phyloP scores from a whole-genome alignment of 2,113 vertebrate species.

The Eudyptes chrysolophus region DNA sequence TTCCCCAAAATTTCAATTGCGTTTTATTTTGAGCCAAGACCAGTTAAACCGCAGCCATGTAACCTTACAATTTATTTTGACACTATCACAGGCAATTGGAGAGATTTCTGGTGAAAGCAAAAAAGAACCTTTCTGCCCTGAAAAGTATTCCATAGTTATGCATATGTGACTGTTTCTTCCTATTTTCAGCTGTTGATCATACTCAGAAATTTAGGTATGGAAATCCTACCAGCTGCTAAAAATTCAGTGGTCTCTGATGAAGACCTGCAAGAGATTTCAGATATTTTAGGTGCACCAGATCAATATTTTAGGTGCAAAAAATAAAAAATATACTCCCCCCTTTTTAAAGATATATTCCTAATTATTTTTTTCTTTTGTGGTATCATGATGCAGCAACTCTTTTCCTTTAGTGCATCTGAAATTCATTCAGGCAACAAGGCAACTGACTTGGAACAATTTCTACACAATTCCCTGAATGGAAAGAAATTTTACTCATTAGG shows the following conservation, averaged over 20 bases:
- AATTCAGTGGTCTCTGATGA: neutral
- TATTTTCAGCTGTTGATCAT: neutral
- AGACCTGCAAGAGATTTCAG: neutral
- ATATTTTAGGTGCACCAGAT: neutral
- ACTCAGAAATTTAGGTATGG: neutral
- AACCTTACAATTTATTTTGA: neutral
- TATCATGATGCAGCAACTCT: neutral
- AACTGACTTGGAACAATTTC: neutral
- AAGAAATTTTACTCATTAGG: neutral
- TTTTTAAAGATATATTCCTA: neutral
- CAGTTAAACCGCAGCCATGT: neutral
- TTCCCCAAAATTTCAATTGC: neutral
- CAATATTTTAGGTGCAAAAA: neutral
- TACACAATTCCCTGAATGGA: neutral
- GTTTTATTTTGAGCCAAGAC: neutral
- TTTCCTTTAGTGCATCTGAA: neutral
- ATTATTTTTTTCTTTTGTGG: neutral
- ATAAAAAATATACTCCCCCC: neutral
- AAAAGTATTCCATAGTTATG: neutral
- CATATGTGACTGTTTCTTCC: neutral
- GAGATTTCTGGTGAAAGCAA: neutral
- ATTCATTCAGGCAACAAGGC: neutral
- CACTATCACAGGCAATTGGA: neutral
- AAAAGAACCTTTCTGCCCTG: neutral
- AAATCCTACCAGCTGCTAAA: neutral